Conservation (phyloP, 2,797 vertebrate species). For the Alauda arvensis region DNA sequence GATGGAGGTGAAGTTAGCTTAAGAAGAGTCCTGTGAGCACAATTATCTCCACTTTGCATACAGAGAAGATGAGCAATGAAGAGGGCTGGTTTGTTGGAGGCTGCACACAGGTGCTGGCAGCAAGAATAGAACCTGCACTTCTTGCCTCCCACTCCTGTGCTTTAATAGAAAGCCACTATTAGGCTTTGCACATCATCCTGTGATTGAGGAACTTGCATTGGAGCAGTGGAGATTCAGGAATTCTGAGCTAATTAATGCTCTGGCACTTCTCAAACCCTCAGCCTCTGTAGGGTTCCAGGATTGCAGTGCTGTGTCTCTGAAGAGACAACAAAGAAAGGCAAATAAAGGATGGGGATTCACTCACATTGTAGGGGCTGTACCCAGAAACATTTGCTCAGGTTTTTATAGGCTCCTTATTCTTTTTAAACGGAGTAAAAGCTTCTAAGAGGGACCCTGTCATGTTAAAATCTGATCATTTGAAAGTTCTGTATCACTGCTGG, state of each 20-base stretch:
- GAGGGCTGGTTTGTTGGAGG: constrained; percentile 14
- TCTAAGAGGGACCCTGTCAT: background rate
- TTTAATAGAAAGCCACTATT: background rate
- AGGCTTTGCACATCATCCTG: background rate
- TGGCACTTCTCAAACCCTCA: constrained; percentile 26
- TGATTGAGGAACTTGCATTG: constrained; percentile 36
- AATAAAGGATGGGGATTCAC: constrained; percentile 37
- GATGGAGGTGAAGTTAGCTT: constrained; percentile 37
- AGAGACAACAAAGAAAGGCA: constrained; percentile 50
- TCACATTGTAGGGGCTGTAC: background rate
- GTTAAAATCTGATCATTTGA: constrained; percentile 4
- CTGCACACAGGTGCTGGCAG: constrained; percentile 2
- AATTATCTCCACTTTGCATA: constrained; percentile 40
- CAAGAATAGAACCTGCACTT: background rate
- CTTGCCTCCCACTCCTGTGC: constrained; percentile 1
- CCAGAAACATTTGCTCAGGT: constrained; percentile 5
- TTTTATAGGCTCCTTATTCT: constrained; percentile 24
- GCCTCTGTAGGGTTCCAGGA: background rate
- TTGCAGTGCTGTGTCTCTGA: constrained; percentile 19
- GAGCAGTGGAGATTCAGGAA: constrained; percentile 29
- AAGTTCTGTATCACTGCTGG: background rate
- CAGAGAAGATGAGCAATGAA: constrained; percentile 38
- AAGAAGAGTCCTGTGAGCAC: constrained; percentile 32
- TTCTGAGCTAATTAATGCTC: constrained; percentile 53
- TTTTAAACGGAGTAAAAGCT: constrained; percentile 24